Base-by-base conservation (phyloP, 1,140 invertebrate genomes). In the Neoseiulus cucumeris region DNA sequence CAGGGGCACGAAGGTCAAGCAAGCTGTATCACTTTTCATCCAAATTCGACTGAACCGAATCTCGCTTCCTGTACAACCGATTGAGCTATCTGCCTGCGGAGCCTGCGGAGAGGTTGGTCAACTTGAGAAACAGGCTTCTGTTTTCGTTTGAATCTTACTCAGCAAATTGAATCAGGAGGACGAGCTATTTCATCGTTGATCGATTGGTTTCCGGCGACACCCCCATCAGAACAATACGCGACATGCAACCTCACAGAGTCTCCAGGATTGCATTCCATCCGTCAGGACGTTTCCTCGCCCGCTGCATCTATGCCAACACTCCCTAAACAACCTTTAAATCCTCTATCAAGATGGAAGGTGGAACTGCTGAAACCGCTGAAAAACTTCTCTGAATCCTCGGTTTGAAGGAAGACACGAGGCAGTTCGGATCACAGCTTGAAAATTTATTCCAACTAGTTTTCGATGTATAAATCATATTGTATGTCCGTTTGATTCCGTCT, bases 1-100 rank as follows among this genome's bases (percentile, higher is more conserved):
- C 64, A 33, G 66, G 76, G 77, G 91, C 92, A 97, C 76, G 83
- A 82, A 44, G 86, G 85, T 74, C 88, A 93, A 76, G 90, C 91
- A 22, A 87, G 89, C 33, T 83, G 84, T 18, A 87, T 95, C 64
- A 83, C 85, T 42, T 91, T 94, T 76, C 88, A 94, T 73, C 92
- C 92, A 65, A 81, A 84, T 69, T 76, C 77, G 72, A 78, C 70
- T 71, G 81, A 80, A 17, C 84, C 83, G 70, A 82, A 83, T 68
- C 81, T 98, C 77, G 95, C 92, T 0, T 91, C 90, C 0, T 94
- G 91, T 76, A 85, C 87, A 1, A 83, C 87, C 66, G 93, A 97
- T 78, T 95, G 96, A 64, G 81, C 83, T 22, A 93, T 98, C 0
- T 90, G 94, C 77, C 75, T 99, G 42, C 98, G 95, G 95, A 87